Evolutionary conservation across 2,888 invertebrate genomes (phyloP), one percentile per base, ranked within the genome.

Genomic region (Yponomeuta malinellus): DNA sequence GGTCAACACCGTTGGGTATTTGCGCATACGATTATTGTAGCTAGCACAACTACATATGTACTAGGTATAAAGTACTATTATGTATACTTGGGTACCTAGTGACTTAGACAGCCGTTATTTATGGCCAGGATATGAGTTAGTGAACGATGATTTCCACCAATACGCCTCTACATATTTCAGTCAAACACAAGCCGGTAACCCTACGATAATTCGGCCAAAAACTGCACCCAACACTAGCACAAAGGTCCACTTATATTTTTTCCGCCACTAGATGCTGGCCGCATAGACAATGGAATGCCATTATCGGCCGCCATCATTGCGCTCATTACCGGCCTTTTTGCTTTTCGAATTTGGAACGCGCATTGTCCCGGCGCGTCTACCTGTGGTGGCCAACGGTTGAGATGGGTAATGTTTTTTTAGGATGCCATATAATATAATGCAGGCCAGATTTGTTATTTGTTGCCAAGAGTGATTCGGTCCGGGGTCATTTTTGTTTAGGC

Each of bases 301-400:
- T 88, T 88, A 88, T 85, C 78, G 79, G 63, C 82, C 80, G 85
- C 85, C 88, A 86, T 85, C 88, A 86, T 85, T 87, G 84, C 83
- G 83, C 90, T 90, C 90, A 89, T 90, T 90, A 90, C 89, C 89
- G 87, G 78, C 82, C 87, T 89, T 89, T 88, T 80, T 79, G 68
- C 78, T 84, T 81, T 79, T 59, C 76, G 76, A 74, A 74, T 80
- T 78, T 81, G 78, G 76, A 78, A 74, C 73, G 70, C 64, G 84
- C 80, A 88, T 87, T 89, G 88, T 88, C 81, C 81, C 80, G 77
- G 76, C 81, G 82, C 83, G 83, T 83, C 87, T 89, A 88, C 89
- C 89, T 89, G 88, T 86, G 81, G 79, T 76, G 52, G 52, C 48
- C 48, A 68, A 52, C 78, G 75, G 75, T 71, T 68, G 65, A 64